phyloP scores from a whole-genome alignment of 2,797 vertebrate genomes.

The Rhabdophis nuchalis region DNA sequence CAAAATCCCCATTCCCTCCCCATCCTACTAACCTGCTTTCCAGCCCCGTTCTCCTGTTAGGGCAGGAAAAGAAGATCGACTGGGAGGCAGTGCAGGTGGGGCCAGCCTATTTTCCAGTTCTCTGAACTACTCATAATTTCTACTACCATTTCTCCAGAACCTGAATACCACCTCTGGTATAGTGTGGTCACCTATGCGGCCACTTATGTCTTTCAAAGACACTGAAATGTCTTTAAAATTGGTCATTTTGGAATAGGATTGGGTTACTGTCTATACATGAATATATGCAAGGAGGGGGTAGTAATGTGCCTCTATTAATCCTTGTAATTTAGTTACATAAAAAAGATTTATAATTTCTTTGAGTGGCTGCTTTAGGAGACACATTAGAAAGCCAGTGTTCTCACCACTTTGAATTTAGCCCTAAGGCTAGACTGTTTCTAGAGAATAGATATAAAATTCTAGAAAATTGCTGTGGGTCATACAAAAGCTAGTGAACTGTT shows the following conservation, averaged over 20 bases:
- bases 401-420: constrained; percentile 18
- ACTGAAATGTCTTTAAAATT: not conserved
- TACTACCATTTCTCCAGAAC: too few species aligned
- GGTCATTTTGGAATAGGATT: not conserved
- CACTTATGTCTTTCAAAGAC: too few species aligned
- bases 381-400: constrained; percentile 14
- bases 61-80: too few species aligned
- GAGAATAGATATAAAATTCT: constrained; percentile 27
- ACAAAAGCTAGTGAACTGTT: constrained; percentile 15
- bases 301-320: not conserved
- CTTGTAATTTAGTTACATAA: constrained; percentile 20
- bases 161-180: too few species aligned
- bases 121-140: too few species aligned
- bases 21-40: too few species aligned
- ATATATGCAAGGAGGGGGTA: not conserved
- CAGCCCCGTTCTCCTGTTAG: too few species aligned
- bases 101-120: too few species aligned
- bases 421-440: constrained; percentile 24
- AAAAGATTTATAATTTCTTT: constrained; percentile 9
- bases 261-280: not conserved
- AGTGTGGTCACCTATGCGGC: not conserved
- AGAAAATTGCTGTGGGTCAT: not conserved
- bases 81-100: too few species aligned
- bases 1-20: too few species aligned
- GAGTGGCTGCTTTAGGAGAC: not conserved